These are phyloP conservation scores for Unio pictorum DNA, from an alignment of 2,888 invertebrate genomes.

Conservation along the genomic window DNA sequence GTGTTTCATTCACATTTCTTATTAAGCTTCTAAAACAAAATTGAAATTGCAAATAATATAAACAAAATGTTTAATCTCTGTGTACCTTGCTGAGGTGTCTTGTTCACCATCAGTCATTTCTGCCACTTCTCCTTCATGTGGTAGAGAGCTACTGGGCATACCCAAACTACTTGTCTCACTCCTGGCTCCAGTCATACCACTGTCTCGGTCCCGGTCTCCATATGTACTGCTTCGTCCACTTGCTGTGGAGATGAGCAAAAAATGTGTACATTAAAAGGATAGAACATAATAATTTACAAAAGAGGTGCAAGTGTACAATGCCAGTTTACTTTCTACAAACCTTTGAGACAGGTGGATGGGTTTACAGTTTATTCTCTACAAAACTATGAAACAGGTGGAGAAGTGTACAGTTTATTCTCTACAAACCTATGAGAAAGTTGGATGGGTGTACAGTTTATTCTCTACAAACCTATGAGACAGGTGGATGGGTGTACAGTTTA, in stretches of 20 bases:
- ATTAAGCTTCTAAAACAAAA: background rate
- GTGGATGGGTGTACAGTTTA: too few species aligned
- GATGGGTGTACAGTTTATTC: too few species aligned
- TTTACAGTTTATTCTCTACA: too few species aligned
- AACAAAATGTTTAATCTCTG: too few species aligned
- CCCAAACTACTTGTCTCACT: constrained; percentile 77
- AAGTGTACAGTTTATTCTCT: too few species aligned
- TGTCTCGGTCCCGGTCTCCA: constrained; percentile 81
- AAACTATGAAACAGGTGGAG: too few species aligned
- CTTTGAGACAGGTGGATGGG: too few species aligned
- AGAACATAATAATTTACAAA: too few species aligned
- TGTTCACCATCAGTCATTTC: constrained; percentile 52
- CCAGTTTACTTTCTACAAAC: too few species aligned
- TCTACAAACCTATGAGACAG: too few species aligned
- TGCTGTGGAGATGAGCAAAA: constrained; percentile 72
- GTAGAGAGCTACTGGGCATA: constrained; percentile 65
- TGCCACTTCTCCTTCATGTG: constrained; percentile 46
- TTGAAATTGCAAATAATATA: background rate
- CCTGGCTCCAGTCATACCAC: constrained; percentile 72
- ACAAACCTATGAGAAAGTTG: too few species aligned
- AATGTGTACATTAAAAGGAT: background rate
- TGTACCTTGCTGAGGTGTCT: constrained; percentile 46
- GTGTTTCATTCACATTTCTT: background rate
- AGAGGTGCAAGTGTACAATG: too few species aligned
- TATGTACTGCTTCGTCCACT: constrained; percentile 95